Base-by-base conservation (phyloP, 2,113 vertebrate species). In the Zosterops hypoxanthus region DNA sequence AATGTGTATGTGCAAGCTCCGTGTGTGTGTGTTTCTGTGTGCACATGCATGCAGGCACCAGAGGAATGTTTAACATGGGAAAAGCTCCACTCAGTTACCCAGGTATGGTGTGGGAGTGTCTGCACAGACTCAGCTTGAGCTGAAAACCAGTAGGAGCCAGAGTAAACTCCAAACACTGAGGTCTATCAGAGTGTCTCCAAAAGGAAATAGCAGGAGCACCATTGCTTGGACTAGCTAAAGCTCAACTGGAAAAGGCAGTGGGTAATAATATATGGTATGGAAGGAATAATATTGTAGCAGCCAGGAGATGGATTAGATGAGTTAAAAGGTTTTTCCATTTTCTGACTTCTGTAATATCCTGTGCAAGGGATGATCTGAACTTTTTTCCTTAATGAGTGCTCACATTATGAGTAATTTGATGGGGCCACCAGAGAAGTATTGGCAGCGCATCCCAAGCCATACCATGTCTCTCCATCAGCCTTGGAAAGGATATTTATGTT, bases 311-410 rank as follows among this genome's bases (percentile, higher is more conserved):
- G 92, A 95, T 96, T 95, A 96, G 93, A 94, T 71, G 85, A 96
- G 92, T 91, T 96, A 59, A 96, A 96, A 94, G 93, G 92, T 96
- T 97, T 97, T 96, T 97, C 95, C 95, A 92, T 96, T 93, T 96
- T 96, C 94, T 97, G 95, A 87, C 93, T 96, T 94, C 82, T 93
- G 79, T 86, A 96, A 97, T 96, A 96, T 96, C 93, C 94, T 95
- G 94, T 90, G 64, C 85, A 75, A 82, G 88, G 94, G 82, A 93
- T 95, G 95, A 96, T 93, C 95, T 94, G 95, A 92, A 90, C 90
- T 88, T 84, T 83, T 94, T 94, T 29, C 68, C 77, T 96, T 96
- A 93, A 96, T 92, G 95, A 94, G 92, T 26, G 52, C 82, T 95
- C 11, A 31, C 64, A 39, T 94, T 86, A 82, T 92, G 90, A 90